phyloP scores from a whole-genome alignment of 2,113 vertebrate genomes.

The Gasterosteus aculeatus region DNA sequence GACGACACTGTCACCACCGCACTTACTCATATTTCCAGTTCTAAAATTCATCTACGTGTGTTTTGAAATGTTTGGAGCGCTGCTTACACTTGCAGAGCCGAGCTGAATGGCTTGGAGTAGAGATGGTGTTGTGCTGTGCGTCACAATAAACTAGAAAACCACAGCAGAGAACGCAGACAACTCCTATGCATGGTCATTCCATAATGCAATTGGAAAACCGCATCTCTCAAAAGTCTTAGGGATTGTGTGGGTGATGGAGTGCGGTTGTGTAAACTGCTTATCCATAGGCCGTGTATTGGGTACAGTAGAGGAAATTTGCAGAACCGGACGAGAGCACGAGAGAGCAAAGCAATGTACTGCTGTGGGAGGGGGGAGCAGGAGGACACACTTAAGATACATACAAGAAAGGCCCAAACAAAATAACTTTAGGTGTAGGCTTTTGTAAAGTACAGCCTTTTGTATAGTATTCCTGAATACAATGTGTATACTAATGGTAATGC shows the following conservation, averaged over 20 bases:
- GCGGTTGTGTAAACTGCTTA: background rate
- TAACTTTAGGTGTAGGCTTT: no score
- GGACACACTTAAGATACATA: no score
- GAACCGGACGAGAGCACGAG: no score
- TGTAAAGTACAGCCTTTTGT: background rate
- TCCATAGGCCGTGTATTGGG: background rate
- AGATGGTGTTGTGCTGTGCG: conserved; percentile 1
- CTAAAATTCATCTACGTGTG: conserved; percentile 16
- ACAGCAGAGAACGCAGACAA: conserved; percentile 27
- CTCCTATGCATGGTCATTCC: background rate
- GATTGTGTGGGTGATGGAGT: background rate
- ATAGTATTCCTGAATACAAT: background rate
- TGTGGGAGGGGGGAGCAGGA: no score
- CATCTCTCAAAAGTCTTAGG: conserved; percentile 6
- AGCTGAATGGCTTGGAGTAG: conserved; percentile 5
- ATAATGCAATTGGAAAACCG: conserved; percentile 34
- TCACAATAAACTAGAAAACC: conserved; percentile 34
- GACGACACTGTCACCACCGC: conserved; percentile 53
- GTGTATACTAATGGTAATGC: background rate
- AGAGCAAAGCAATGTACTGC: no score
- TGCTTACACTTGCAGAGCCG: conserved; percentile 22
- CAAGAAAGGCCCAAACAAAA: no score
- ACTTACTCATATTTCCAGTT: conserved; percentile 45
- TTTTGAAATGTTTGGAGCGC: conserved; percentile 46
- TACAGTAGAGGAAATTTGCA: background rate